These are phyloP conservation scores for Esperia sulphurella DNA, from an alignment of 2,888 invertebrate species.

Conservation along the genomic window DNA sequence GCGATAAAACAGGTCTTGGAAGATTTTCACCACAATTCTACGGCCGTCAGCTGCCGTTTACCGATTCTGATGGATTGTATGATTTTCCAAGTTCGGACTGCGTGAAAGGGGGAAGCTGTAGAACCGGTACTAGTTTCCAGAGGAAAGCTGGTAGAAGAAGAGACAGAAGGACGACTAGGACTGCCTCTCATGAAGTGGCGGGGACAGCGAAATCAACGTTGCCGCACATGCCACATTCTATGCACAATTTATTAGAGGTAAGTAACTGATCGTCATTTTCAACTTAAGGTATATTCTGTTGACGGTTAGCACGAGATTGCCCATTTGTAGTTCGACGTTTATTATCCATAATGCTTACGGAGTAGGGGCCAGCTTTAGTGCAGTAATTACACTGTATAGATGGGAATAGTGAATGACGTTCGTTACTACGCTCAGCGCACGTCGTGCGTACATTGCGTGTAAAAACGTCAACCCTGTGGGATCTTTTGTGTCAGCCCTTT, in stretches of 20 bases:
- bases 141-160: conserved; percentile 82
- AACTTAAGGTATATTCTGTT: too few species aligned
- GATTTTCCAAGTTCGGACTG: conserved; percentile 89
- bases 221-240: conserved; percentile 72
- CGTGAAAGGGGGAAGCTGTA: conserved; percentile 75
- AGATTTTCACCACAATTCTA: conserved; percentile 86
- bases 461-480: too few species aligned
- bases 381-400: too few species aligned
- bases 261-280: conserved; percentile 13
- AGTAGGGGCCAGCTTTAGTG: too few species aligned
- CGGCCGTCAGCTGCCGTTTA: conserved; percentile 84
- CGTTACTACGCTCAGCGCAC: too few species aligned
- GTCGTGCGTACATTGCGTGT: too few species aligned
- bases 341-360: too few species aligned
- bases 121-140: conserved; percentile 67
- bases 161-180: conserved; percentile 80
- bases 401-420: too few species aligned
- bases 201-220: conserved; percentile 77
- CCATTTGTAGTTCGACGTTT: too few species aligned
- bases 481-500: too few species aligned
- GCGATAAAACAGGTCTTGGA: conserved; percentile 84
- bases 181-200: conserved; percentile 64
- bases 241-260: conserved; percentile 82
- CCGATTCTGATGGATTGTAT: conserved; percentile 89
- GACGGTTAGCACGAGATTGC: too few species aligned